Conservation (phyloP, 2,797 vertebrate genomes). For the Parauchenoglanis ngamensis region DNA sequence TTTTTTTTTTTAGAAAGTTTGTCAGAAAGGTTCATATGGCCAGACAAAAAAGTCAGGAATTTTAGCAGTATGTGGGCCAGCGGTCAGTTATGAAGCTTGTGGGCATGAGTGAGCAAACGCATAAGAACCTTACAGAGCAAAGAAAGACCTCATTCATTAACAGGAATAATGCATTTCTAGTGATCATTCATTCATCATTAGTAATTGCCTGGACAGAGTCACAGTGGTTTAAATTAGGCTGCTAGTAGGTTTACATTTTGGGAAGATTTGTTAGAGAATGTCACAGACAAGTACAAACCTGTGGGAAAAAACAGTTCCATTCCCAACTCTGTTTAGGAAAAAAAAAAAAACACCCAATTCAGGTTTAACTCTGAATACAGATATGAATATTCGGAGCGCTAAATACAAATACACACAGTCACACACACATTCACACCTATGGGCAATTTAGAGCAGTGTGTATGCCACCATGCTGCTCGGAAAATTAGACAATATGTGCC, state of each 20-base stretch:
- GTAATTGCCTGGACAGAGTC: not conserved
- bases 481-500: not conserved
- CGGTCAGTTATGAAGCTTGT: not conserved
- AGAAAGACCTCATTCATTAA: not conserved
- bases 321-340: not conserved
- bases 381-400: not conserved
- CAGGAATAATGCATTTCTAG: not conserved
- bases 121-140: not conserved
- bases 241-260: not conserved
- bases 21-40: not conserved
- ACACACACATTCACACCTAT: not conserved
- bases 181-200: not conserved
- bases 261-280: not conserved
- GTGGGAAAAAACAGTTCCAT: not conserved
- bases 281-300: too few relatives aligned
- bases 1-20: not conserved
- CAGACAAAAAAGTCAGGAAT: not conserved
- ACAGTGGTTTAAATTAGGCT: not conserved
- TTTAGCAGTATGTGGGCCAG: not conserved
- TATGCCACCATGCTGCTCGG: not conserved
- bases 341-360: not conserved
- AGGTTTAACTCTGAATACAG: not conserved
- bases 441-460: slow-evolving; percentile 3
- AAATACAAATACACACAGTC: slow-evolving; percentile 1
- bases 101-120: not conserved